Evolutionary conservation across 2,888 invertebrate species (phyloP), one percentile per base, ranked within the genome.

Genomic region (Chaetogeoica ovagalla): DNA sequence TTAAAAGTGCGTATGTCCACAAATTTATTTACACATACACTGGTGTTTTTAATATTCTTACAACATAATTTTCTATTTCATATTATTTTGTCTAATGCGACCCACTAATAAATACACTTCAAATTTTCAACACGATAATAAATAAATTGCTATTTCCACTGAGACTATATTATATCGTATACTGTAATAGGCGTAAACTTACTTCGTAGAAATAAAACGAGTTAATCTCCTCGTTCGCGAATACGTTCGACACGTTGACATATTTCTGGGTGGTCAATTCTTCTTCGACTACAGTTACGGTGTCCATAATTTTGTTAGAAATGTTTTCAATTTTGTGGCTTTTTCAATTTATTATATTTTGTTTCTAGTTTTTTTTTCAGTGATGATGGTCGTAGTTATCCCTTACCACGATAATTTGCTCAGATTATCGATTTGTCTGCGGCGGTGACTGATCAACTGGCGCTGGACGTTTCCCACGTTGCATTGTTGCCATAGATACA

Each of bases 161-260:
- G 1, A n/a, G 30, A 30, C 30, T 30, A 30, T 30, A 30, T 30
- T 30, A 30, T 30, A 30, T 30, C 4, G 30, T 30, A 30, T 30
- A 4, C 30, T 43, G 43, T 43, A 43, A 43, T 9, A 9, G 43
- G 6, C 43, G 43, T 7, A 48, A 21, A 84, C 86, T 84, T 82
- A 87, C 87, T 86, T 87, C 86, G 83, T 87, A 87, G 84, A 87
- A 87, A 85, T 87, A 87, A 85, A 87, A 87, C 2, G 86, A 86
- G 84, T 87, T 87, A 83, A 87, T 86, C 82, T 85, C 85, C 19
- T 84, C 84, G 23, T 85, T 85, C 15, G 82, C 39, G 57, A 8
- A 70, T 37, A 21, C 9, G 2, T 39, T 23, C 8, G 70, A 21
- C 37, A 19, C 55, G 39, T 79, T 79, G 39, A 52, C 37, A 62